A percentile compares a stretch with the other conserved stretches of the same genome.
These are phyloP conservation scores for Xenops minutus DNA, from an alignment of 2,797 vertebrate genomes.

Conservation along the genomic window DNA sequence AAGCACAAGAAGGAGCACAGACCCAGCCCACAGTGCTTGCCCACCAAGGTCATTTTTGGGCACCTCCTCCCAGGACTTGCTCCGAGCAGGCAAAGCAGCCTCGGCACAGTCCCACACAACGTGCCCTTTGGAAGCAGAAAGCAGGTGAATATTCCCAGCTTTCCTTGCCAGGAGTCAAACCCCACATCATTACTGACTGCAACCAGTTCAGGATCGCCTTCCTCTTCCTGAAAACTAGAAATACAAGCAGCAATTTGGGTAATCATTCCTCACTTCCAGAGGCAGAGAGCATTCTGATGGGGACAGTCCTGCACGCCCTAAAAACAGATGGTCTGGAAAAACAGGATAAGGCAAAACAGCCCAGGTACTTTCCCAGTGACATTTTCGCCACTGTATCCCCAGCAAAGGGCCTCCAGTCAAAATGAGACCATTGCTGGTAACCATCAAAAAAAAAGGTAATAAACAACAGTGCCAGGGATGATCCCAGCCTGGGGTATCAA, in stretches of 20 bases:
- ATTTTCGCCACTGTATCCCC: neutral
- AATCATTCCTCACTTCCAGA: conserved; percentile 1
- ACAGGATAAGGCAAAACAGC: neutral
- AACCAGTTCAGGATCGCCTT: neutral
- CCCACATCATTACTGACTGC: neutral
- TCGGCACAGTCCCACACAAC: neutral
- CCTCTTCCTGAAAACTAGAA: neutral
- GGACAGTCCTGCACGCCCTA: neutral
- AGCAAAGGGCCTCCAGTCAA: neutral
- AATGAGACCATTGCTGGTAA: neutral
- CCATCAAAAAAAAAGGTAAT: neutral
- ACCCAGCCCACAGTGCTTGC: rapidly evolving
- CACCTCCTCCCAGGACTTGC: neutral
- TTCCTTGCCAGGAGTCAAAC: neutral
- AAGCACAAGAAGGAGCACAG: neutral
- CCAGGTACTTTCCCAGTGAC: neutral
- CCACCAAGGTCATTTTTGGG: neutral
- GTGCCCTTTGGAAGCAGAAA: neutral
- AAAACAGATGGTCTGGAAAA: neutral
- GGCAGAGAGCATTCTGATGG: neutral
- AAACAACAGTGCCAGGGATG: neutral
- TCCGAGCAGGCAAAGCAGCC: neutral
- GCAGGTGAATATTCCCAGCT: neutral
- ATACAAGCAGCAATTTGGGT: neutral
- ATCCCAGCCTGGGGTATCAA: neutral